phyloP scores from a whole-genome alignment of 1,140 invertebrate species.

The Trachelipus rathkii region DNA sequence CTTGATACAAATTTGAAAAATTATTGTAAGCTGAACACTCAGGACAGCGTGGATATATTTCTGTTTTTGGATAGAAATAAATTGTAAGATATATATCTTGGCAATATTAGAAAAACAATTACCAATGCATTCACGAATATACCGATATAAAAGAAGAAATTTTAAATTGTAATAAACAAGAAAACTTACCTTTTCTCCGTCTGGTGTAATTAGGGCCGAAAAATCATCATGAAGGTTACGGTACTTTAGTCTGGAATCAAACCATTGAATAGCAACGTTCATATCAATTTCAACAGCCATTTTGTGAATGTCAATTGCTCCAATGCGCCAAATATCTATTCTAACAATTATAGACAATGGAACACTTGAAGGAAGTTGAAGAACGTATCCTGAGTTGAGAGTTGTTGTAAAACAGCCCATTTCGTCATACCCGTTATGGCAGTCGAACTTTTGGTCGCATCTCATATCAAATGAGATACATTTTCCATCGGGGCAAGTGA shows the following conservation, averaged over 20 bases:
- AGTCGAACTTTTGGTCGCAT: slow-evolving; percentile 64
- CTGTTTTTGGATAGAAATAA: no score
- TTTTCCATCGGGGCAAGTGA: slow-evolving; percentile 51
- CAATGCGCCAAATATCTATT: not conserved
- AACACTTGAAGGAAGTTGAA: not conserved
- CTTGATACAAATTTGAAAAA: no score
- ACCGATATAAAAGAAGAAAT: no score
- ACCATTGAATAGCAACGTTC: not conserved
- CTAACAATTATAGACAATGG: not conserved
- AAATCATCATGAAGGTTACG: not conserved
- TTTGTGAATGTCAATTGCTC: not conserved
- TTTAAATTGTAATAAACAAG: no score
- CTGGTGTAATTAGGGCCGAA: not conserved
- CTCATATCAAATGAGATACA: slow-evolving; percentile 51
- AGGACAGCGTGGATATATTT: no score
- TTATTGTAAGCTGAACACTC: no score
- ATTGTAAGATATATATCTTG: no score
- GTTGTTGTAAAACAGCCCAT: slow-evolving; percentile 52
- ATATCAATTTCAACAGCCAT: not conserved
- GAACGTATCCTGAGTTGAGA: not conserved
- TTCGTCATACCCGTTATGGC: slow-evolving; percentile 68
- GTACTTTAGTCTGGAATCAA: not conserved
- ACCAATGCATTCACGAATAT: no score
- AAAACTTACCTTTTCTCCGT: not conserved
- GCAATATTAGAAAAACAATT: no score